Percentiles rank a stretch among this genome's conserved stretches.
These are phyloP conservation scores for Dufourea novaeangliae DNA, from an alignment of 1,140 invertebrate genomes.

Conservation along the genomic window DNA sequence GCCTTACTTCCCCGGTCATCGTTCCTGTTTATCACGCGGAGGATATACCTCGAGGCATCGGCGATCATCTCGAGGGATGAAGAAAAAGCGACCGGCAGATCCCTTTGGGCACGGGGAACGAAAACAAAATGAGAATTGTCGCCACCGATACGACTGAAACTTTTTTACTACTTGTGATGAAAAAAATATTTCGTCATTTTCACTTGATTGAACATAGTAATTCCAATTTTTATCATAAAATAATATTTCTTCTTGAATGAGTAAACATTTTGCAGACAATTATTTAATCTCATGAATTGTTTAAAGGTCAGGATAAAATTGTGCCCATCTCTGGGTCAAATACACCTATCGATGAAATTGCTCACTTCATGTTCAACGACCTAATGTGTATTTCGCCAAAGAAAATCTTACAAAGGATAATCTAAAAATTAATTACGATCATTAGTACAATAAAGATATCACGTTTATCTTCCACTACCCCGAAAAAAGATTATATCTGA, in stretches of 20 bases:
- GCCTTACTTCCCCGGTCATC: conserved; percentile 50
- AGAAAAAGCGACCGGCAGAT: conserved; percentile 27
- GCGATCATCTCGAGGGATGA: conserved; percentile 34
- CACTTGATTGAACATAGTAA: no score
- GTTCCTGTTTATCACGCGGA: conserved; percentile 50
- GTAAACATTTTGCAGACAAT: no score
- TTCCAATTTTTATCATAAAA: no score
- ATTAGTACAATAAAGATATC: background rate
- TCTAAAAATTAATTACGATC: background rate
- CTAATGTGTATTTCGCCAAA: background rate
- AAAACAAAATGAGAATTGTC: conserved; percentile 23
- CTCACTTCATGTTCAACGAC: no score
- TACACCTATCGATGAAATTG: no score
- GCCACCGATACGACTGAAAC: background rate
- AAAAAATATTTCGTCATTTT: no score
- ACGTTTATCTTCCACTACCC: background rate
- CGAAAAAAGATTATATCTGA: background rate
- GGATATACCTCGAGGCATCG: conserved; percentile 45
- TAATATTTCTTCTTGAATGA: no score
- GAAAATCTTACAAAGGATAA: background rate
- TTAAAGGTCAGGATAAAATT: no score
- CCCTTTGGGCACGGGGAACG: conserved; percentile 21
- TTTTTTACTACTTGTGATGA: no score
- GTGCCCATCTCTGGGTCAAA: no score
- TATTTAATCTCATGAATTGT: no score